These are phyloP conservation scores for Temnothorax nylanderi DNA, from an alignment of 1,140 invertebrate species.

Conservation along the genomic window DNA sequence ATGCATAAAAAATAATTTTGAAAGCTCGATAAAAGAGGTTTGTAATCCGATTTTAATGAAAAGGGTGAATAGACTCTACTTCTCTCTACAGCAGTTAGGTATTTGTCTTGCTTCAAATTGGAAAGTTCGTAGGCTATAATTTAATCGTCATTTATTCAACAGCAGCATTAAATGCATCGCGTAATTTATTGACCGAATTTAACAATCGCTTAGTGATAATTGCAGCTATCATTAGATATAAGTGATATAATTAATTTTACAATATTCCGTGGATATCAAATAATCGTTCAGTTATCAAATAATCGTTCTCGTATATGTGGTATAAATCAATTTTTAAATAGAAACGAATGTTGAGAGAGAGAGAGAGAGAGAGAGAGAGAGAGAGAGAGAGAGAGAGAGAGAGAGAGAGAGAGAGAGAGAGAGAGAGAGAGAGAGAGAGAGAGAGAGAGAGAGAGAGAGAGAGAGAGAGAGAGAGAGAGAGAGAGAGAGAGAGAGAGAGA, in stretches of 20 bases:
- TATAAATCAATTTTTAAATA: not conserved
- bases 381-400: no score
- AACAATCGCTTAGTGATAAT: slow-evolving; percentile 4
- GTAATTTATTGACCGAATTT: not conserved
- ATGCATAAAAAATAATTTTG: not conserved
- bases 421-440: no score
- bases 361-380: not conserved
- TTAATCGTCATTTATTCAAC: not conserved
- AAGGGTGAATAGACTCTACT: not conserved
- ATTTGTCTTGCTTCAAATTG: not conserved
- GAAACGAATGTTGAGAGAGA: not conserved
- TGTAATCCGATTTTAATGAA: not conserved
- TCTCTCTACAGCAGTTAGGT: not conserved
- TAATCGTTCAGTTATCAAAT: not conserved
- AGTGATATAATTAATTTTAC: slow-evolving; percentile 4
- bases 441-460: no score
- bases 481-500: not conserved
- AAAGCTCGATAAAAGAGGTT: not conserved
- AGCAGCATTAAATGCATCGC: not conserved
- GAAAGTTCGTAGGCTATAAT: not conserved
- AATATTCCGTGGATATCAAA: not conserved
- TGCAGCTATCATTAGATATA: not conserved
- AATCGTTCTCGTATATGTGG: not conserved
- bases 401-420: no score
- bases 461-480: not conserved